Evolutionary conservation across 2,797 vertebrate species (phyloP).

Genomic region (Centropyge bicolor): DNA sequence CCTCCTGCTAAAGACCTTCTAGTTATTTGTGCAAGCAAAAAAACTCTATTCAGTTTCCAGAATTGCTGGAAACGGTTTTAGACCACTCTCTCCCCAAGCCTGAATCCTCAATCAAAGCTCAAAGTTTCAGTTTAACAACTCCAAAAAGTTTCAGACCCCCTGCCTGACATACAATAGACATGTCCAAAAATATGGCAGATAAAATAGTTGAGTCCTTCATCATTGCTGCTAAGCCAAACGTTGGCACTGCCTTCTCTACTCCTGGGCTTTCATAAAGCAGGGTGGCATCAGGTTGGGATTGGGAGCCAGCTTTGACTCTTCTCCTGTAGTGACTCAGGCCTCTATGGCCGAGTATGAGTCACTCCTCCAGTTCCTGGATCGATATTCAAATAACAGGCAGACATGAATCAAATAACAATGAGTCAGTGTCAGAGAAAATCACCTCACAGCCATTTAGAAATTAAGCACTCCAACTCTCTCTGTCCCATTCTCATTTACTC

Average conservation of each 20-base stretch:
- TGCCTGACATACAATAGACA: conserved; percentile 39
- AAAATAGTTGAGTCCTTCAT: conserved; percentile 65
- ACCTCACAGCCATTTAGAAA: conserved; percentile 78
- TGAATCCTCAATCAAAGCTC: conserved; percentile 53
- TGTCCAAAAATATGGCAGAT: conserved; percentile 66
- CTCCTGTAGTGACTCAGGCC: conserved; percentile 74
- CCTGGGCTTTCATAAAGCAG: conserved; percentile 58
- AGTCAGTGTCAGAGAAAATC: conserved; percentile 77
- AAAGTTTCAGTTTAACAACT: conserved; percentile 56
- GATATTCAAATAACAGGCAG: conserved; percentile 76
- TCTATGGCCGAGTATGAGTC: conserved; percentile 70
- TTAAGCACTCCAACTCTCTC: conserved; percentile 56
- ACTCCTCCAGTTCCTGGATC: conserved; percentile 73
- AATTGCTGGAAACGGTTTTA: conserved; percentile 37
- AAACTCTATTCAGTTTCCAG: conserved; percentile 8
- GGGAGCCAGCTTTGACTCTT: conserved; percentile 60
- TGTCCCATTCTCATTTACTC: conserved; percentile 44
- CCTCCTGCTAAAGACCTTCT: conserved; percentile 12
- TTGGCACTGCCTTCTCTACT: conserved; percentile 49
- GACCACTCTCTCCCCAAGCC: conserved; percentile 18
- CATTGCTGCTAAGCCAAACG: conserved; percentile 58
- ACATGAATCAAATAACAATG: conserved; percentile 83
- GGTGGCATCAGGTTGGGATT: conserved; percentile 49
- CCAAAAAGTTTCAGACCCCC: conserved; percentile 43
- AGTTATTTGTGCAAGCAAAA: conserved; percentile 29